phyloP scores from a whole-genome alignment of 2,113 vertebrate species.

The Lagopus leucura region DNA sequence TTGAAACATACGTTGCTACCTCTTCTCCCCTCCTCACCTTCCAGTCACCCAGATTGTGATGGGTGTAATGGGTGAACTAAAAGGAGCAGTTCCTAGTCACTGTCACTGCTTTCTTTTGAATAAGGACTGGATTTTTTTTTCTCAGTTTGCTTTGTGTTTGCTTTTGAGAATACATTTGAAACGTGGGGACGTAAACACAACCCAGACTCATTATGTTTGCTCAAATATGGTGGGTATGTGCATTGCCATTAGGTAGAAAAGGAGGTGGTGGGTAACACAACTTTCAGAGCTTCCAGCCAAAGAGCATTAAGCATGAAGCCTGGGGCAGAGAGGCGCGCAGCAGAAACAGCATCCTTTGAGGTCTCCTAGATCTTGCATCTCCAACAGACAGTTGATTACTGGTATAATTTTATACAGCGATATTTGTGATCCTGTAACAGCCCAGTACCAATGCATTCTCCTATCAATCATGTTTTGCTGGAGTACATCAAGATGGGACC shows the following conservation, averaged over 20 bases:
- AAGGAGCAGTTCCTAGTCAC: background rate
- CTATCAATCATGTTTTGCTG: background rate
- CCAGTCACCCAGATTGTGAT: background rate
- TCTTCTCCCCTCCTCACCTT: background rate
- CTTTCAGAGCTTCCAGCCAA: background rate
- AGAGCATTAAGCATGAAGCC: background rate
- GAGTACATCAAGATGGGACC: background rate
- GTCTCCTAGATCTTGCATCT: background rate
- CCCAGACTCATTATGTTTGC: background rate
- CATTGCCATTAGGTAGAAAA: background rate
- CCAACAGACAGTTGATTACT: background rate
- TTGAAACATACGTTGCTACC: background rate
- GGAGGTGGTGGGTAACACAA: background rate
- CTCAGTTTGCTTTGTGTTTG: background rate
- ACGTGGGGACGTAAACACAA: background rate
- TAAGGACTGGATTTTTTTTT: background rate
- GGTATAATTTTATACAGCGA: background rate
- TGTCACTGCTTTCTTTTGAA: background rate
- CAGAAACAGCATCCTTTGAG: background rate
- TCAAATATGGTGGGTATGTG: too few species aligned
- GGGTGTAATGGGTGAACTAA: background rate
- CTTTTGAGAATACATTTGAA: background rate
- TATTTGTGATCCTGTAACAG: rapidly evolving
- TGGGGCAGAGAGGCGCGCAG: background rate
- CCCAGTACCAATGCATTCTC: background rate